Evolutionary conservation across 2,888 invertebrate species (phyloP).

Genomic region (Nephrotoma flavescens): DNA sequence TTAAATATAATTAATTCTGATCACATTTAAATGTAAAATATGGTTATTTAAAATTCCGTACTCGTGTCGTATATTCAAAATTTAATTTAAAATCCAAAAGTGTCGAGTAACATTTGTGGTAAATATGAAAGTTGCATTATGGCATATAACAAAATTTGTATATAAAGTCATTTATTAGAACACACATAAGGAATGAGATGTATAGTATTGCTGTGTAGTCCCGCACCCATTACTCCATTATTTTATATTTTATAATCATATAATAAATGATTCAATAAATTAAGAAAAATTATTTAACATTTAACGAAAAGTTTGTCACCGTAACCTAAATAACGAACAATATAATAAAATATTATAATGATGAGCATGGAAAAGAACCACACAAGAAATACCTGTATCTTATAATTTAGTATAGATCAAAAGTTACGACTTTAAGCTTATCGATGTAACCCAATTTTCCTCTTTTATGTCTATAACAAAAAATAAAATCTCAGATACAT

Average conservation of each 20-base stretch:
- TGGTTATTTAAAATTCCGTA: background rate
- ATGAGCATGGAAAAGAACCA: background rate
- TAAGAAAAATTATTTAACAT: background rate
- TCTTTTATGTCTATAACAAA: background rate
- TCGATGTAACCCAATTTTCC: background rate
- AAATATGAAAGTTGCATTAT: background rate
- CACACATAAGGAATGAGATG: background rate
- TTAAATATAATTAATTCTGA: background rate
- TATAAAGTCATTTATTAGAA: background rate
- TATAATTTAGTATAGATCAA: background rate
- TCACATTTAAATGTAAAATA: too few species aligned
- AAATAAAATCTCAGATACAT: background rate
- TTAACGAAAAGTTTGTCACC: background rate
- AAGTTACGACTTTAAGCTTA: background rate
- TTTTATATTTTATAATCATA: background rate
- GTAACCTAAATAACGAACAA: background rate
- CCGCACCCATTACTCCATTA: background rate
- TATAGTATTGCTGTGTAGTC: background rate
- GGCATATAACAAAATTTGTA: background rate
- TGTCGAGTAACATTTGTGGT: background rate
- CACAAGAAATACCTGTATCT: background rate
- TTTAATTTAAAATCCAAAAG: background rate
- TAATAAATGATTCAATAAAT: background rate
- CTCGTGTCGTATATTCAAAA: background rate
- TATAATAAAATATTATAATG: background rate